phyloP scores from a whole-genome alignment of 2,888 invertebrate species.

The Lasioglossum marginatum region DNA sequence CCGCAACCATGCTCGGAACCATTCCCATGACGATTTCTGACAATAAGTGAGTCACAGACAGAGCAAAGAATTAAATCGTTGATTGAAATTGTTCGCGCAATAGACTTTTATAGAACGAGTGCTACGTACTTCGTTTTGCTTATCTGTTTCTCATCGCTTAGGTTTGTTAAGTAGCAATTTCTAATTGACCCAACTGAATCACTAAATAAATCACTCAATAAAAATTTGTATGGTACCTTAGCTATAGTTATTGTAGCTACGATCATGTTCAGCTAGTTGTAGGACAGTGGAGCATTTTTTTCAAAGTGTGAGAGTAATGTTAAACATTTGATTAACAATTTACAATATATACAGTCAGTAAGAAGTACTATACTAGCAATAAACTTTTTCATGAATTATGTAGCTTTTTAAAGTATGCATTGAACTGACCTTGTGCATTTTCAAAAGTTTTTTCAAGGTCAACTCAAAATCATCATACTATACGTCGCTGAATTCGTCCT shows the following conservation, averaged over 20 bases:
- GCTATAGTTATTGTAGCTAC: neutral
- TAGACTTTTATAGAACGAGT: neutral
- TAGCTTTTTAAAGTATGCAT: no score
- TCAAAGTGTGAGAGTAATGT: neutral
- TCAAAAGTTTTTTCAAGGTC: no score
- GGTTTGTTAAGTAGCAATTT: neutral
- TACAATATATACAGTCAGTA: no score
- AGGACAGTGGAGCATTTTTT: neutral
- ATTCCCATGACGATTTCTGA: neutral
- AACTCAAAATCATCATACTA: no score
- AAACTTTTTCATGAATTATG: no score
- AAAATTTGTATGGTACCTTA: neutral
- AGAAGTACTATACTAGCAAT: no score
- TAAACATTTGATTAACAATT: neutral
- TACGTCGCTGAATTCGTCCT: no score
- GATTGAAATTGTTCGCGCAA: neutral
- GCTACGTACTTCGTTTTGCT: neutral
- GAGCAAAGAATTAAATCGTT: neutral
- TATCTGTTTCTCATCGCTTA: neutral
- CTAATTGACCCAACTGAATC: neutral
- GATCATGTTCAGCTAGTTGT: neutral
- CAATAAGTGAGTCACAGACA: slow-evolving; percentile 4
- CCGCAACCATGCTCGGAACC: neutral
- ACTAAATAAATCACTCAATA: neutral
- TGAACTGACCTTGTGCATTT: no score